phyloP scores from a whole-genome alignment of 2,797 vertebrate species.

The Crax fasciolata region DNA sequence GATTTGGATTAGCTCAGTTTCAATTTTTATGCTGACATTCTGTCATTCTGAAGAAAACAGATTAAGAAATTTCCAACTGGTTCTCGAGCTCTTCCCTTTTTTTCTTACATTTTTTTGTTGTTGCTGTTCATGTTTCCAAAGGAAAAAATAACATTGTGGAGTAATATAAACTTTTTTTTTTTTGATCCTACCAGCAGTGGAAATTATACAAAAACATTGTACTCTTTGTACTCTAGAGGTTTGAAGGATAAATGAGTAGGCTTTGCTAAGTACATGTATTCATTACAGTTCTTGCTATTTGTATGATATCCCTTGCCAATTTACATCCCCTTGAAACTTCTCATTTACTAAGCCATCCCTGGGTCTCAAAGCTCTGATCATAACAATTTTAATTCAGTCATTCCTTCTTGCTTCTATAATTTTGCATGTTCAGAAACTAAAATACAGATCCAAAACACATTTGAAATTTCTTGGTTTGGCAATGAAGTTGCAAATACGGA shows the following conservation, averaged over 20 bases:
- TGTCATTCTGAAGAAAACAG: not conserved
- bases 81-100: not conserved
- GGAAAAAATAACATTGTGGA: not conserved
- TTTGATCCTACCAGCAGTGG: not conserved
- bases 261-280: not conserved
- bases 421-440: not conserved
- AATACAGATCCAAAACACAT: not conserved
- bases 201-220: not conserved
- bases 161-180: not conserved
- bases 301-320: not conserved
- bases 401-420: not conserved
- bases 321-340: not conserved
- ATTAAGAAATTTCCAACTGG: not conserved
- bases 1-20: not conserved
- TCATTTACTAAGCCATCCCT: not conserved
- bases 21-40: not conserved
- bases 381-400: not conserved
- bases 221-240: not conserved
- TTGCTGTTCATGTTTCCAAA: not conserved
- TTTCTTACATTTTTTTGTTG: not conserved
- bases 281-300: not conserved
- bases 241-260: not conserved
- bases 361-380: not conserved
- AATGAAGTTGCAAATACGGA: not conserved
- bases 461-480: not conserved